phyloP scores from a whole-genome alignment of 2,113 vertebrate species.

The Phylloscopus whistleri region DNA sequence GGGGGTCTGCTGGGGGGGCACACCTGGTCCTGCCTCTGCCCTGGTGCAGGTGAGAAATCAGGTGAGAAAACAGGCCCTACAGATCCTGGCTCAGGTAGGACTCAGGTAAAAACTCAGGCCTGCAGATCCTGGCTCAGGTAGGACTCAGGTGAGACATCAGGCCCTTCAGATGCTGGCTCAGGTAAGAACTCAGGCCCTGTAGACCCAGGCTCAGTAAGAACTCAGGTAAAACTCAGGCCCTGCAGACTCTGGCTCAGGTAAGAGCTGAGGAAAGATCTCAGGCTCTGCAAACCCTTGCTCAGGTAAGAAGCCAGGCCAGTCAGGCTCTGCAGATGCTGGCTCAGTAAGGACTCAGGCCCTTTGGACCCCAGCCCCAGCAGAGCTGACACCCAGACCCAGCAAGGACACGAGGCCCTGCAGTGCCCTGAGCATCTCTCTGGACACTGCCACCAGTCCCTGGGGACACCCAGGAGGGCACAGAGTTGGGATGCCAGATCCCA shows the following conservation, averaged over 20 bases:
- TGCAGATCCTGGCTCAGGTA: not conserved
- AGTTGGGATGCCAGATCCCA: not conserved
- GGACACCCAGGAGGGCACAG: not conserved
- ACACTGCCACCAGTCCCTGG: not conserved
- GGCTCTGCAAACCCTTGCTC: not conserved
- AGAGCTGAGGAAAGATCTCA: too few relatives aligned
- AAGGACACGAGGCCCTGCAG: fast-evolving
- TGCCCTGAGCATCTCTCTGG: not conserved
- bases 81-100: not conserved
- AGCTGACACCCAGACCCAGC: not conserved
- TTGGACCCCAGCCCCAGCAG: not conserved
- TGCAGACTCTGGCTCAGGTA: not conserved
- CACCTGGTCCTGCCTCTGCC: not conserved
- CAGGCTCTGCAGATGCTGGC: not conserved
- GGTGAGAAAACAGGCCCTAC: not conserved
- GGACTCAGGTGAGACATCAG: not conserved
- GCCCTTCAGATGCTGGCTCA: fast-evolving
- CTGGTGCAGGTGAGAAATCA: not conserved
- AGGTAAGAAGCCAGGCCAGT: not conserved
- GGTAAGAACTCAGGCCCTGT: not conserved
- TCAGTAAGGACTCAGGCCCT: not conserved
- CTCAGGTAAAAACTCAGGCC: too few relatives aligned
- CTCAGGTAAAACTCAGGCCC: not conserved
- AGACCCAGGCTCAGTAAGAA: too few relatives aligned
- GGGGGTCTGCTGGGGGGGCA: not conserved